phyloP scores from a whole-genome alignment of 2,797 vertebrate genomes.

The Orientallactaga sibirica region DNA sequence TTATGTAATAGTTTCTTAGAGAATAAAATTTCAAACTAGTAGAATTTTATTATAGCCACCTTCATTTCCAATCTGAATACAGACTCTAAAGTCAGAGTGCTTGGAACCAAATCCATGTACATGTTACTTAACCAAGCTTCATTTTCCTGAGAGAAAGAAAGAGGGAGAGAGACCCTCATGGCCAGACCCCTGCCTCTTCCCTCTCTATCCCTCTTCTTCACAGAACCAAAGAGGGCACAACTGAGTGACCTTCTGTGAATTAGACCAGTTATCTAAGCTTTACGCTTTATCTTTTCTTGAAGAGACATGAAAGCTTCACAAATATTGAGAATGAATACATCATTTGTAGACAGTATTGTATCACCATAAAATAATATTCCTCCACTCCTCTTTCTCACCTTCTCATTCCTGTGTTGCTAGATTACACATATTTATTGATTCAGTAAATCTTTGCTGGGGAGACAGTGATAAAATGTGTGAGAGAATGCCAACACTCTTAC shows the following conservation, averaged over 20 bases:
- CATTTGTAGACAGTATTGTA: neutral
- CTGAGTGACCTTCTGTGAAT: neutral
- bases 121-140: neutral
- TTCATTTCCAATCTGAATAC: constrained; percentile 11
- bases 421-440: neutral
- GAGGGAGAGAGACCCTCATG: neutral
- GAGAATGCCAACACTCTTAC: neutral
- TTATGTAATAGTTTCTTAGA: neutral
- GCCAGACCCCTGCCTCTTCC: too few relatives aligned
- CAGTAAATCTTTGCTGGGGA: neutral
- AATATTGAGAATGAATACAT: neutral
- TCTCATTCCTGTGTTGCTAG: neutral
- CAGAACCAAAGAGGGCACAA: neutral
- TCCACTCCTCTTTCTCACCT: neutral
- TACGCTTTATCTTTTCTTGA: neutral
- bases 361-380: neutral
- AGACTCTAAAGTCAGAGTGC: neutral
- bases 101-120: neutral
- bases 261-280: neutral
- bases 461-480: neutral
- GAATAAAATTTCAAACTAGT: neutral
- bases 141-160: too few relatives aligned
- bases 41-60: neutral
- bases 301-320: neutral
- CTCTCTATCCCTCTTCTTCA: neutral